phyloP scores from a whole-genome alignment of 1,140 invertebrate species.

The Euwallacea similis region DNA sequence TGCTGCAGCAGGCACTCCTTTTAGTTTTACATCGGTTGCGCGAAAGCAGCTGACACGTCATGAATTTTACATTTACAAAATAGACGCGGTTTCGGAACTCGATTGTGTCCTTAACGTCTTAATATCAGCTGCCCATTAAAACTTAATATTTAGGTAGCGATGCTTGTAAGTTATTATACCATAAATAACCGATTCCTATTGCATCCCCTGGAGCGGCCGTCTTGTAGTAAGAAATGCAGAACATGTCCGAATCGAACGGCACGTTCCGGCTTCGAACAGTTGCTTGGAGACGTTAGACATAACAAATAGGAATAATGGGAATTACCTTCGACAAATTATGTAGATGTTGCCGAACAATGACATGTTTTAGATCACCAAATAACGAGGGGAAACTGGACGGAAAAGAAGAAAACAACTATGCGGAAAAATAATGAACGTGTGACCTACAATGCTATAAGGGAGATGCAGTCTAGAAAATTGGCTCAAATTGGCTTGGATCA shows the following conservation, averaged over 20 bases:
- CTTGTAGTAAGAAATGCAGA: slow-evolving; percentile 25
- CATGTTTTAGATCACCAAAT: slow-evolving; percentile 18
- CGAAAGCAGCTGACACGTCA: no score
- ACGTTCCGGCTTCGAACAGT: slow-evolving; percentile 29
- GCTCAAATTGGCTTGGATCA: no score
- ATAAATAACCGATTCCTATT: slow-evolving; percentile 2
- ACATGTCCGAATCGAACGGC: slow-evolving; percentile 32
- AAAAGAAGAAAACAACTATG: neutral
- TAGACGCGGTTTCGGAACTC: no score
- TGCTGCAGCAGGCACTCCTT: no score
- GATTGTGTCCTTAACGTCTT: no score
- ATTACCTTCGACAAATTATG: slow-evolving; percentile 34
- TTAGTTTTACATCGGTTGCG: no score
- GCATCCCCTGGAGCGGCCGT: neutral
- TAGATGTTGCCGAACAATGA: slow-evolving; percentile 20
- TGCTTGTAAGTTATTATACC: neutral
- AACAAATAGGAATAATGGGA: slow-evolving; percentile 35
- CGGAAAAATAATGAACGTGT: no score
- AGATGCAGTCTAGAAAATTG: no score
- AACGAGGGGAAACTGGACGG: neutral
- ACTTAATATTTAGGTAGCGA: slow-evolving; percentile 1
- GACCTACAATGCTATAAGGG: no score
- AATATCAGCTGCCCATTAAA: no score
- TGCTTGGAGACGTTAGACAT: slow-evolving; percentile 29
- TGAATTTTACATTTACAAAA: no score